Evolutionary conservation across 2,113 vertebrate species (phyloP).

Genomic region (Cebus imitator): DNA sequence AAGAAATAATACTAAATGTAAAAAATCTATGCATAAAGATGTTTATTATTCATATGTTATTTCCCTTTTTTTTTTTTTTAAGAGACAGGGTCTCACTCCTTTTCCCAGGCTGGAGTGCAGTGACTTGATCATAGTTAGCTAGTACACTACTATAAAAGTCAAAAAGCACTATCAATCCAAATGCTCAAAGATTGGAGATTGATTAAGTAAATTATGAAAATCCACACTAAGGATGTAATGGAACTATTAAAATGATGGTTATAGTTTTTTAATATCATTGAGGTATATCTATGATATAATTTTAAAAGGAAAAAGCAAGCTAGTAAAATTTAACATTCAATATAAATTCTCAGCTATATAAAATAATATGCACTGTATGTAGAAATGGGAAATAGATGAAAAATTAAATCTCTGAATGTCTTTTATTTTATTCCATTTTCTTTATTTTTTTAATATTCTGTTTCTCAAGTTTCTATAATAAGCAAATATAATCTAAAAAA

Average conservation of each 20-base stretch:
- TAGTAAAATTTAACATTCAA: conserved; percentile 31
- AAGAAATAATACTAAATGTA: conserved; percentile 29
- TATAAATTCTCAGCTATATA: neutral
- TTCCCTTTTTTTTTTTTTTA: too few species aligned
- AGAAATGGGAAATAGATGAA: conserved; percentile 50
- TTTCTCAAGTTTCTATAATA: conserved; percentile 5
- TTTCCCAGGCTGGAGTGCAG: too few species aligned
- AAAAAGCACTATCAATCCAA: neutral
- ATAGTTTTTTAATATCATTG: neutral
- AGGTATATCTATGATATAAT: neutral
- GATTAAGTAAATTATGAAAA: conserved; percentile 47
- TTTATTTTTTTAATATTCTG: neutral
- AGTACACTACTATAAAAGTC: neutral
- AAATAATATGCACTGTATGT: conserved; percentile 21
- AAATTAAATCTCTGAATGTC: conserved; percentile 36
- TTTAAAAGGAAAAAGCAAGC: conserved; percentile 26
- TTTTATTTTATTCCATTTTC: conserved; percentile 3
- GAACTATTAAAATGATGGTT: conserved; percentile 14
- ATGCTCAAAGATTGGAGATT: neutral
- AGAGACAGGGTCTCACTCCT: too few species aligned
- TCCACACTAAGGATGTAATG: neutral
- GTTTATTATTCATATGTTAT: neutral
- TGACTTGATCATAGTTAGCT: too few species aligned
- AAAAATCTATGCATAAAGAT: neutral
- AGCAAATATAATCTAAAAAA: neutral